These are phyloP conservation scores for Donacobius atricapilla DNA, from an alignment of 2,113 vertebrate species.

Conservation along the genomic window DNA sequence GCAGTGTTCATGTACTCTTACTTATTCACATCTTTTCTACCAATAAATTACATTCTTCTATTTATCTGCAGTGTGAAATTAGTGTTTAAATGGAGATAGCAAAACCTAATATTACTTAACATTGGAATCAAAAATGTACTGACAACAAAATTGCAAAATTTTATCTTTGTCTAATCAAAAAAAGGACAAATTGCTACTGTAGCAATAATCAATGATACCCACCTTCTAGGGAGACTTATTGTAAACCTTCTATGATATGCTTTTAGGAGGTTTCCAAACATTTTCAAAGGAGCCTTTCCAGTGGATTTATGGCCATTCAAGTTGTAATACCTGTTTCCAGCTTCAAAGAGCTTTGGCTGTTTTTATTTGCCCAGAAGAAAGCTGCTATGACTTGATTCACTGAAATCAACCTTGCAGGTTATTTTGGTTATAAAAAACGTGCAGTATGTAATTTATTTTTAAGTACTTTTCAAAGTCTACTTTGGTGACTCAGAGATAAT, in stretches of 20 bases:
- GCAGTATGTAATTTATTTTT: neutral
- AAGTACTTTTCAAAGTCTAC: neutral
- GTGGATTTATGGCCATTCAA: neutral
- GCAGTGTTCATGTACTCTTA: neutral
- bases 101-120: neutral
- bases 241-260: neutral
- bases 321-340: neutral
- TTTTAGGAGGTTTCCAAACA: neutral
- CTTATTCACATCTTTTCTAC: neutral
- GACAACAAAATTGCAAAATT: neutral
- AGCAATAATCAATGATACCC: neutral
- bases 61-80: neutral
- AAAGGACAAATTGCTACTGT: neutral
- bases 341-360: neutral
- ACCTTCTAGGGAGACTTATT: neutral
- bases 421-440: neutral
- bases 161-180: neutral
- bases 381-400: neutral
- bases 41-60: neutral
- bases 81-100: neutral
- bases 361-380: neutral
- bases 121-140: neutral
- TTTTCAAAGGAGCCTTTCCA: neutral
- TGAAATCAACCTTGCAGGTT: neutral
- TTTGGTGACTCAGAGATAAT: conserved; percentile 34